These are phyloP conservation scores for Smutsia temminckii DNA, from an alignment of 2,797 vertebrate genomes.

Conservation along the genomic window DNA sequence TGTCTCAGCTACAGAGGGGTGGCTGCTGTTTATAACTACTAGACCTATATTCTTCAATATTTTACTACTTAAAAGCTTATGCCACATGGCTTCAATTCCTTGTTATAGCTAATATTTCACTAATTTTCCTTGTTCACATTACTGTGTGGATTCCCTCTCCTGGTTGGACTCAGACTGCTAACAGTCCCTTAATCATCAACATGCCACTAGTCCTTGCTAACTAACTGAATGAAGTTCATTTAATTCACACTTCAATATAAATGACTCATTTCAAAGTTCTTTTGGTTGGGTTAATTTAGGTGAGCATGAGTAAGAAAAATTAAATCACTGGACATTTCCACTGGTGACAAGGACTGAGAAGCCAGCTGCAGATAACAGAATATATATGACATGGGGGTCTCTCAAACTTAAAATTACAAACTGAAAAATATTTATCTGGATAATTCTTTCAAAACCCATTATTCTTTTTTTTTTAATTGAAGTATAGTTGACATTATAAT, in stretches of 20 bases:
- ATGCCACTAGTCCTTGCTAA: background rate
- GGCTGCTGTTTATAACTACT: background rate
- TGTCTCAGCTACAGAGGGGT: background rate
- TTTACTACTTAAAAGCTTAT: background rate
- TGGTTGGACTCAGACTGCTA: background rate
- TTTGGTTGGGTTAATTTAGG: background rate
- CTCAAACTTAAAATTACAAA: constrained; percentile 25
- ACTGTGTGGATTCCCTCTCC: background rate
- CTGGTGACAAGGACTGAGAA: background rate
- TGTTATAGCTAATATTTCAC: background rate
- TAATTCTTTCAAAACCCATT: background rate
- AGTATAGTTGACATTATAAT: no score
- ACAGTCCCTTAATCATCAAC: background rate
- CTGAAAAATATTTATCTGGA: background rate
- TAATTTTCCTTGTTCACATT: background rate
- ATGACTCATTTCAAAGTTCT: background rate
- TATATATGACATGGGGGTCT: background rate
- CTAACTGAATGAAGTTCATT: background rate
- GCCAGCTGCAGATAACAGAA: background rate
- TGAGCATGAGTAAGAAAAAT: background rate
- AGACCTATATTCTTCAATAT: background rate
- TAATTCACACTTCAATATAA: background rate
- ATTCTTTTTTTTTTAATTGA: background rate
- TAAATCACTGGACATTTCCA: background rate
- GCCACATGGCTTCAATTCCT: background rate